A percentile compares a stretch with the other conserved stretches of the same genome.
phyloP scores from a whole-genome alignment of 1,140 invertebrate species.

The Anadara kagoshimensis region DNA sequence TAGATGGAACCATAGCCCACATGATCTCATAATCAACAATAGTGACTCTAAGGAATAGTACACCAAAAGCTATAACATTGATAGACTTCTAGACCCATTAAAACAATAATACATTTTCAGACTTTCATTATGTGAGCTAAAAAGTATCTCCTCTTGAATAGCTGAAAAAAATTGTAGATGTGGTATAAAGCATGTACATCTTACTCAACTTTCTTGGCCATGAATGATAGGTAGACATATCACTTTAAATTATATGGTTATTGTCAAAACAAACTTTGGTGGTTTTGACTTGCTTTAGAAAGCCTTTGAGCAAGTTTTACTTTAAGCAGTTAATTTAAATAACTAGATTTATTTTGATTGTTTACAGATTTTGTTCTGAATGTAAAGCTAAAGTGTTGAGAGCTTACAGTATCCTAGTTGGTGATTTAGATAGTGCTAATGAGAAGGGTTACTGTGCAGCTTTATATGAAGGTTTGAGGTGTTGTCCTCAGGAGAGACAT shows the following conservation, averaged over 20 bases:
- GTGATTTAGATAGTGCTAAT: conserved; percentile 86
- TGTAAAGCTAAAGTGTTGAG: conserved; percentile 92
- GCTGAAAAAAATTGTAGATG: neutral
- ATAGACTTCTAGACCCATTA: too few species aligned
- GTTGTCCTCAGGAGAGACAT: conserved; percentile 89
- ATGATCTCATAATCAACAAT: too few species aligned
- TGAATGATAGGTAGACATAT: neutral
- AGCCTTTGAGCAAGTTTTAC: neutral
- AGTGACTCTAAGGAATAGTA: too few species aligned
- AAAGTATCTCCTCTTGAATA: too few species aligned
- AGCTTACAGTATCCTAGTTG: conserved; percentile 90
- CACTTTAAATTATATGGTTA: neutral
- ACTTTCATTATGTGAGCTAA: too few species aligned
- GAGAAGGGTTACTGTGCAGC: conserved; percentile 92
- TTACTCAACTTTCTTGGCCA: too few species aligned
- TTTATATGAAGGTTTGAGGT: conserved; percentile 89
- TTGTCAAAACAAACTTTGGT: neutral
- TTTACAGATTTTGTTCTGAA: conserved; percentile 87
- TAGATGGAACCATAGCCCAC: too few species aligned
- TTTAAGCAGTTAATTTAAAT: neutral
- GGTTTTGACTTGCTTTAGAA: neutral
- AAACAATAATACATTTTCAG: too few species aligned
- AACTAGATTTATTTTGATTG: neutral
- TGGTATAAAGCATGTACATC: neutral
- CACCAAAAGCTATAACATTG: too few species aligned